Percentiles rank a stretch among this genome's conserved stretches.
Evolutionary conservation across 2,113 vertebrate genomes (phyloP).

Genomic region (Sarotherodon lohbergeri): DNA sequence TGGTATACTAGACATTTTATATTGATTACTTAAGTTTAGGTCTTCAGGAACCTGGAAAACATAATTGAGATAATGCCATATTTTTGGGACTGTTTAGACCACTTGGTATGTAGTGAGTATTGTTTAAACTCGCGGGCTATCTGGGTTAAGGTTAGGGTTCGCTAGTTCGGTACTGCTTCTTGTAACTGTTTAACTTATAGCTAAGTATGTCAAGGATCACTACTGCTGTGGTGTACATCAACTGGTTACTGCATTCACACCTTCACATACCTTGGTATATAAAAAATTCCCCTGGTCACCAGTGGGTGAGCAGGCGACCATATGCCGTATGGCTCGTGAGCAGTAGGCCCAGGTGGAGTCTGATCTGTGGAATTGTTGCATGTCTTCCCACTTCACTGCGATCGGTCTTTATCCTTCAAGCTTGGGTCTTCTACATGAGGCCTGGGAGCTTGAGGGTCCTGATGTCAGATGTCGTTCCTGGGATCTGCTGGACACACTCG

Average conservation of each 20-base stretch:
- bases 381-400: neutral
- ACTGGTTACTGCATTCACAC: neutral
- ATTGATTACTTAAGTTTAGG: neutral
- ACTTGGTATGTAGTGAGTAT: neutral
- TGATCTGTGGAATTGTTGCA: neutral
- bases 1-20: neutral
- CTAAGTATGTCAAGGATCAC: neutral
- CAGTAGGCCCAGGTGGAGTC: neutral
- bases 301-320: neutral
- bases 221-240: neutral
- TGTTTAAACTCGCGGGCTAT: accelerated
- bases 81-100: neutral
- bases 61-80: neutral
- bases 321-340: neutral
- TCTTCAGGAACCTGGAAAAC: neutral
- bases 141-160: neutral
- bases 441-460: too few species aligned
- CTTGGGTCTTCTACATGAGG: too few species aligned
- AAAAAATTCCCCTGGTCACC: neutral
- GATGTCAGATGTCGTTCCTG: neutral
- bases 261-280: neutral
- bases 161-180: neutral
- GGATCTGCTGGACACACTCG: neutral
- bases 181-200: neutral
- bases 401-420: too few species aligned